Evolutionary conservation across 2,888 invertebrate genomes (phyloP), one percentile per base, ranked within the genome.

Genomic region (Gymnosoma rotundatum): DNA sequence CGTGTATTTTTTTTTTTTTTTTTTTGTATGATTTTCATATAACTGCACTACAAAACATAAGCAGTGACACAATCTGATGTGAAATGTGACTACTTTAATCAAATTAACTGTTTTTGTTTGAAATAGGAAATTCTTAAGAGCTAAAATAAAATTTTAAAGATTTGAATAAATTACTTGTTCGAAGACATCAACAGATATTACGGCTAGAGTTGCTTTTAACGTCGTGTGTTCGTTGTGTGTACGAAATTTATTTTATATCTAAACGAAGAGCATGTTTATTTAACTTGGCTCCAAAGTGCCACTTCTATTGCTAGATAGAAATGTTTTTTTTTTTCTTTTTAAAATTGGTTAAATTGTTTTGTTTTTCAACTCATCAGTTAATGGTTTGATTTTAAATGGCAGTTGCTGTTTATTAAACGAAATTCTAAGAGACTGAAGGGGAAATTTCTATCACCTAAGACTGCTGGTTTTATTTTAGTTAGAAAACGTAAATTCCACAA

Each of bases 91-190:
- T 66, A 76, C 25, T 25, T 25, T 25, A 25, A 25, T 25, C 25
- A 25, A 25, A 2, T 25, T 25, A 25, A 25, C 25, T 1, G 4
- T 50, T 67, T 12, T 12, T 45, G 58, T 21, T 67, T 54, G 56
- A 63, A 25, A 25, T 61, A 61, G 50, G 25, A 18, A 52, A 50
- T 56, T 25, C 8, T 14, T 42, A 36, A 54, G 8, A 54, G 25
- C 18, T 48, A 50, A 61, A 61, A 52, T 38, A 14, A 25, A 21
- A 32, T 25, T 52, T 25, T 56, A 52, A 72, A 76, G 38, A 78
- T 78, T 73, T 82, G 67, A 72, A 82, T 78, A 78, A 76, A 82
- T 82, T 67, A 78, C 67, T 60, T 73, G 60, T 42, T 78, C 25
- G 38, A 6, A 36, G 76, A 76, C 76, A 54, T 52, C 25, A 76